Percentiles rank a stretch among this genome's conserved stretches.
Evolutionary conservation across 2,113 vertebrate genomes (phyloP).

Genomic region (Cercopithecus mona): DNA sequence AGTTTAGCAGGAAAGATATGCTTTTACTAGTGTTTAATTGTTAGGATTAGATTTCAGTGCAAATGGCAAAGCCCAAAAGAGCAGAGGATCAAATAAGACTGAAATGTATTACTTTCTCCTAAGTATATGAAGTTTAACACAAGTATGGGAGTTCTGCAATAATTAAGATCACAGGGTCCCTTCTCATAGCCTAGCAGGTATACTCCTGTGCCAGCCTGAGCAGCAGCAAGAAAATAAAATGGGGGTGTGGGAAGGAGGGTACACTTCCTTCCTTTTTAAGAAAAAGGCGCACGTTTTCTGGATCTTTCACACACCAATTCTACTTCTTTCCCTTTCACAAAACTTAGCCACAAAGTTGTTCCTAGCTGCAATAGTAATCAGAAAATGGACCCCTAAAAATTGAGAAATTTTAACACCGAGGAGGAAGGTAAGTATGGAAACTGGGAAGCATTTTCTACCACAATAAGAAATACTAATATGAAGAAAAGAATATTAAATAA

Average conservation of each 20-base stretch:
- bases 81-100: background rate
- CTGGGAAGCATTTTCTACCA: background rate
- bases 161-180: background rate
- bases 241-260: fast-evolving
- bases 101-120: background rate
- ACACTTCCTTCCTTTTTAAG: background rate
- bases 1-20: background rate
- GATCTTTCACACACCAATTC: background rate
- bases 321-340: background rate
- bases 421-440: background rate
- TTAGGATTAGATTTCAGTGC: background rate
- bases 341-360: background rate
- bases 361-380: background rate
- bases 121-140: background rate
- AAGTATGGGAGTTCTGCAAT: background rate
- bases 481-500: background rate
- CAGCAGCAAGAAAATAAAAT: background rate
- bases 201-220: background rate
- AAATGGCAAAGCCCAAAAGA: background rate
- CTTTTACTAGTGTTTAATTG: background rate
- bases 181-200: background rate
- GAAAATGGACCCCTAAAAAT: background rate
- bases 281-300: background rate
- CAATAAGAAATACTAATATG: background rate
- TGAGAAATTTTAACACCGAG: background rate